These are phyloP conservation scores for Hemiscyllium ocellatum DNA, from an alignment of 2,113 vertebrate genomes.

Conservation along the genomic window DNA sequence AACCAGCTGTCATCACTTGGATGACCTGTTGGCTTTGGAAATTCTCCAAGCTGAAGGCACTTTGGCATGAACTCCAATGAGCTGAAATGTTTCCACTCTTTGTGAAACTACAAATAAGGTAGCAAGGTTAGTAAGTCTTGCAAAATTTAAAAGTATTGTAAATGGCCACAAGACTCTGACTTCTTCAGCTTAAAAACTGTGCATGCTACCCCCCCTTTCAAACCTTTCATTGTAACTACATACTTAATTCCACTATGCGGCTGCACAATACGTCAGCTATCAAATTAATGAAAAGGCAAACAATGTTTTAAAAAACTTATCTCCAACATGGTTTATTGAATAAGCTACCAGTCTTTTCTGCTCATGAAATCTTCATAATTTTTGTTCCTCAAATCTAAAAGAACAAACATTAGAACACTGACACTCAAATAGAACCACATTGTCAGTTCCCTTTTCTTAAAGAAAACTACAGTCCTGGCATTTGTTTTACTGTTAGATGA, in stretches of 20 bases:
- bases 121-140: background rate
- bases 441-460: background rate
- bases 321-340: slow-evolving; percentile 26
- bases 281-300: background rate
- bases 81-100: background rate
- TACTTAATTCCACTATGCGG: background rate
- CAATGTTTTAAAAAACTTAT: background rate
- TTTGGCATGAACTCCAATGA: background rate
- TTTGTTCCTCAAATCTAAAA: background rate
- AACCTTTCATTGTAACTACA: background rate
- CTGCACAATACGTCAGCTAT: background rate
- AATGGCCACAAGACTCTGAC: too few relatives aligned
- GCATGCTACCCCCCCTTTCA: background rate
- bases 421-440: background rate
- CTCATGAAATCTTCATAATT: slow-evolving; percentile 6
- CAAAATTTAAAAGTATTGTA: too few relatives aligned
- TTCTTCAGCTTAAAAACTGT: background rate
- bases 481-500: background rate
- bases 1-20: background rate
- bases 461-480: background rate
- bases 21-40: background rate
- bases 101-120: background rate
- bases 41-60: background rate
- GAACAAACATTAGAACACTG: slow-evolving; percentile 8
- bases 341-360: background rate